These are phyloP conservation scores for Grapholita molesta DNA, from an alignment of 1,140 invertebrate genomes.

Conservation along the genomic window DNA sequence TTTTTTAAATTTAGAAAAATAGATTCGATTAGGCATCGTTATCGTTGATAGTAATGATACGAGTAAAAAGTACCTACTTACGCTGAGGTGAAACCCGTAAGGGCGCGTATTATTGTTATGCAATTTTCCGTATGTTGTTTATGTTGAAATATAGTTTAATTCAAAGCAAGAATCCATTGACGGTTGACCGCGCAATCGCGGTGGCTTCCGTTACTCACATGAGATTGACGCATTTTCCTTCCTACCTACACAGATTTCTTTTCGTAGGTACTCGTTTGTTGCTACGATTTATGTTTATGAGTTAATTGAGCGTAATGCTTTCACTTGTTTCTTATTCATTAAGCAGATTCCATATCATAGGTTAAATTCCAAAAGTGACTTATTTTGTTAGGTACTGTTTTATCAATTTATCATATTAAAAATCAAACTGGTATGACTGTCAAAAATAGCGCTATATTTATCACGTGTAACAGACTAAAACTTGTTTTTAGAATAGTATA, in stretches of 20 bases:
- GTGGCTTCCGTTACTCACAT: conserved; percentile 4
- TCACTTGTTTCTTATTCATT: neutral
- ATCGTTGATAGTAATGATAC: too few species aligned
- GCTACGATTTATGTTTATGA: conserved; percentile 34
- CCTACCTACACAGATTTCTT: conserved; percentile 33
- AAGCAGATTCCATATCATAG: neutral
- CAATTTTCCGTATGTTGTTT: neutral
- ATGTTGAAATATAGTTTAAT: neutral
- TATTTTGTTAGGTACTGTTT: too few species aligned
- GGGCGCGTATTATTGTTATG: too few species aligned
- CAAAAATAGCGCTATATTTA: too few species aligned
- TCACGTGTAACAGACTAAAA: neutral
- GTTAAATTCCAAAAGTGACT: too few species aligned
- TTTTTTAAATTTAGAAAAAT: too few species aligned
- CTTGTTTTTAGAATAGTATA: conserved; percentile 6
- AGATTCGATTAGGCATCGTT: too few species aligned
- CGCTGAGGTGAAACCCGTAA: too few species aligned
- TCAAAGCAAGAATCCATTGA: neutral
- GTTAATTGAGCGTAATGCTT: conserved; percentile 21
- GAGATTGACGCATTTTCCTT: conserved; percentile 39
- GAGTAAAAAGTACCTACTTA: too few species aligned
- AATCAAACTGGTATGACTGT: too few species aligned
- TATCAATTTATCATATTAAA: too few species aligned
- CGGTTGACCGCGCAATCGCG: neutral
- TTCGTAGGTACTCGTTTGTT: conserved; percentile 21